phyloP scores from a whole-genome alignment of 2,113 vertebrate species.

The Isichthys henryi region DNA sequence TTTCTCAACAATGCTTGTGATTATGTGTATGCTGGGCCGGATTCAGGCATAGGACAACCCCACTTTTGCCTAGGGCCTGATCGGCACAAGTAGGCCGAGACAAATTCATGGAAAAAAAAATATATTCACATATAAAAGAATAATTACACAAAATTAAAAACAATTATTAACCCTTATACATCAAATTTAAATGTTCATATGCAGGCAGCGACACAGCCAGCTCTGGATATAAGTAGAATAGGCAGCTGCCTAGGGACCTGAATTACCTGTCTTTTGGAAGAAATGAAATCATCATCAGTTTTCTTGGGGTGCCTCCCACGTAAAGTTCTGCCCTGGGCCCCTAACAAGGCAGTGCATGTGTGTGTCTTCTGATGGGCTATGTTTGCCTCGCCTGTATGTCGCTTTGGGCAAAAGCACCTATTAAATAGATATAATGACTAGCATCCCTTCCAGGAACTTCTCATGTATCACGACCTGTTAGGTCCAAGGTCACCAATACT shows the following conservation, averaged over 20 bases:
- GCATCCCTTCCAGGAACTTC: not conserved
- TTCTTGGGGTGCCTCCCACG: not conserved
- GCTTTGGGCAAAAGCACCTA: not conserved
- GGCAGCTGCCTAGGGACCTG: not conserved
- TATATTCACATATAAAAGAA: not conserved
- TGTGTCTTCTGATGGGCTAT: not conserved
- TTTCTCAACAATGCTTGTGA: not conserved
- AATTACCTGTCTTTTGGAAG: not conserved
- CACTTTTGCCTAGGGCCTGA: not conserved
- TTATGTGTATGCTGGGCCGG: not conserved
- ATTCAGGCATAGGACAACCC: not conserved
- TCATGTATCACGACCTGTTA: not conserved
- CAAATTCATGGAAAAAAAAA: not conserved
- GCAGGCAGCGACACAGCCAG: not conserved
- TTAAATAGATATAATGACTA: not conserved
- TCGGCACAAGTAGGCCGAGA: not conserved
- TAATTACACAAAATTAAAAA: not conserved
- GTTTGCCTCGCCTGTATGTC: not conserved
- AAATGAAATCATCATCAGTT: not conserved
- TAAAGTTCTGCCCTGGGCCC: not conserved
- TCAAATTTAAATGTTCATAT: not conserved
- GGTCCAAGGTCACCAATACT: not conserved
- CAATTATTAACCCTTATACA: not conserved
- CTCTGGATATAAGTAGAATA: not conserved
- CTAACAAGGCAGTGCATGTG: not conserved